Conservation (phyloP, 2,888 invertebrate species). For the Neocrepidodera transversa region DNA sequence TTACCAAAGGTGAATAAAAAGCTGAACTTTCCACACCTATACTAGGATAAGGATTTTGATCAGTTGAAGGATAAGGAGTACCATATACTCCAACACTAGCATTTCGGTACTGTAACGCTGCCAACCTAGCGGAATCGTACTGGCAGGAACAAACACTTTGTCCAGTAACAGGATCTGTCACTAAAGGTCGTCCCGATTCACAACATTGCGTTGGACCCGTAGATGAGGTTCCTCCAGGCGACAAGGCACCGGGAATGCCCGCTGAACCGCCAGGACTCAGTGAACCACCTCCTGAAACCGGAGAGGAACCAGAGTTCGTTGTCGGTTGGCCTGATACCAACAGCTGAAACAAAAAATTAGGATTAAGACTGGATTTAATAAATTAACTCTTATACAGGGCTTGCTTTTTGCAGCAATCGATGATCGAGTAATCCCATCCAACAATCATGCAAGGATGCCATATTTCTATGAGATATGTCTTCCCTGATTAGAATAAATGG, state of each 20-base stretch:
- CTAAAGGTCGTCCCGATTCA: constrained; percentile 89
- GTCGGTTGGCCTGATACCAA: constrained; percentile 78
- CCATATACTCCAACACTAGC: constrained; percentile 85
- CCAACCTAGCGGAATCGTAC: constrained; percentile 87
- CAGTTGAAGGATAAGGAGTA: constrained; percentile 86
- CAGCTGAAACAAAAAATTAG: constrained; percentile 62
- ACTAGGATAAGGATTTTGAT: constrained; percentile 92
- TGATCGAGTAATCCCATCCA: no score
- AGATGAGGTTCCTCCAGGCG: constrained; percentile 63
- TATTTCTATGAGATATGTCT: no score
- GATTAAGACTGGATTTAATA: no score
- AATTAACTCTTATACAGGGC: no score
- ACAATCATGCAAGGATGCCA: no score
- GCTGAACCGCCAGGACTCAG: constrained; percentile 72
- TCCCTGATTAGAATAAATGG: no score
- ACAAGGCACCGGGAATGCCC: constrained; percentile 62
- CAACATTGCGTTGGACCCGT: constrained; percentile 70
- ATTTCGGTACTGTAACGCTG: constrained; percentile 78
- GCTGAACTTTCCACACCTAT: constrained; percentile 94
- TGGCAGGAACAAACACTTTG: constrained; percentile 95
- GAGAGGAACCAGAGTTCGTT: constrained; percentile 77
- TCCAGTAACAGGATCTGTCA: constrained; percentile 91
- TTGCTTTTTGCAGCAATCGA: no score
- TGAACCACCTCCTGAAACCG: constrained; percentile 79
- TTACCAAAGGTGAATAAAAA: constrained; percentile 94